Evolutionary conservation across 2,113 vertebrate species (phyloP).

Genomic region (Eclectus roratus): DNA sequence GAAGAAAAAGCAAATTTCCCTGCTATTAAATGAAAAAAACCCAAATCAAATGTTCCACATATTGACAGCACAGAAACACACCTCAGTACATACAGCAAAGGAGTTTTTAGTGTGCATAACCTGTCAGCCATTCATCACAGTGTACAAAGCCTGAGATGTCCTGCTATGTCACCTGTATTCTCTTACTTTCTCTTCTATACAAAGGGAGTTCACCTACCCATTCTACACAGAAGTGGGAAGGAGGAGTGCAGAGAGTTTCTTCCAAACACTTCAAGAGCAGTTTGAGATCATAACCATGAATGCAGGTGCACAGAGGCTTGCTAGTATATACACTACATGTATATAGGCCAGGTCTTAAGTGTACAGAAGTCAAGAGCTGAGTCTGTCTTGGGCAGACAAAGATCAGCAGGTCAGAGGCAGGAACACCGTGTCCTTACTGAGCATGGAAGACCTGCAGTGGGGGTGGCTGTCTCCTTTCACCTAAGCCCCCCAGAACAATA

Average conservation of each 20-base stretch:
- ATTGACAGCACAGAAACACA: neutral
- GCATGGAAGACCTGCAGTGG: neutral
- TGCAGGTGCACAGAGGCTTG: neutral
- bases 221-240: neutral
- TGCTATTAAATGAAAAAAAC: neutral
- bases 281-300: neutral
- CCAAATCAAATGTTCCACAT: neutral
- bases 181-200: neutral
- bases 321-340: neutral
- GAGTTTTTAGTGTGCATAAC: neutral
- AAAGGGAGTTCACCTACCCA: neutral
- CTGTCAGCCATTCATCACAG: neutral
- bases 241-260: neutral
- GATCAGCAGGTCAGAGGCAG: neutral
- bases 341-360: neutral
- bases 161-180: neutral
- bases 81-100: neutral
- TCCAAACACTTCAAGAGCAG: neutral
- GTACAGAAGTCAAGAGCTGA: neutral
- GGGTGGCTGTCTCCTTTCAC: neutral
- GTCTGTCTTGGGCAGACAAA: neutral
- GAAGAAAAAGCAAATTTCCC: neutral
- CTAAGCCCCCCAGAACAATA: accelerated
- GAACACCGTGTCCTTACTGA: neutral
- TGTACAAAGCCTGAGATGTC: neutral